These are phyloP conservation scores for Lampropteryx suffumata DNA, from an alignment of 2,888 invertebrate genomes.

Conservation along the genomic window DNA sequence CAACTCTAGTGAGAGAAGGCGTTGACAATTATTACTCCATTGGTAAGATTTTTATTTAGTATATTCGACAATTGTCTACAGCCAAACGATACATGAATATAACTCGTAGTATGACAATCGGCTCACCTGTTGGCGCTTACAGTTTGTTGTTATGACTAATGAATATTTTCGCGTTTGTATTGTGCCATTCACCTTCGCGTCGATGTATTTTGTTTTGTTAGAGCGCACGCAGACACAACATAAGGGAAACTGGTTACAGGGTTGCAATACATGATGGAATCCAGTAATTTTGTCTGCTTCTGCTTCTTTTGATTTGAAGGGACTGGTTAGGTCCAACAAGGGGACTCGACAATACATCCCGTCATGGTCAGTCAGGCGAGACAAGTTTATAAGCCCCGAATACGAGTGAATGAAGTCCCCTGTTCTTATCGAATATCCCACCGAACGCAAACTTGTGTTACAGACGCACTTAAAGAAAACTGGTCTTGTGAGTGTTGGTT, in stretches of 20 bases:
- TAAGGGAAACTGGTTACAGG: neutral
- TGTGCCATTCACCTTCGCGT: constrained; percentile 20
- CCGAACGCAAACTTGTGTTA: constrained; percentile 4
- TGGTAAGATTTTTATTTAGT: neutral
- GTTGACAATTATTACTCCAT: neutral
- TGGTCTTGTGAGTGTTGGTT: too few species aligned
- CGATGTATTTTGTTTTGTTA: constrained; percentile 5
- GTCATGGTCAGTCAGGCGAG: neutral
- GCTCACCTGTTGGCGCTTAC: constrained; percentile 23
- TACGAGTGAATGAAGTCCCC: constrained; percentile 12
- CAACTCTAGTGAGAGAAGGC: neutral
- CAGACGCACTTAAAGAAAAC: constrained; percentile 5
- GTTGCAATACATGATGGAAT: neutral
- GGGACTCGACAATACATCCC: neutral
- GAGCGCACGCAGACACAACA: neutral
- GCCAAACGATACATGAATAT: neutral
- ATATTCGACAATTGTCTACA: constrained; percentile 1
- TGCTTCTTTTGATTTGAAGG: neutral
- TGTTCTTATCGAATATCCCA: constrained; percentile 6
- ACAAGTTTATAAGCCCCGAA: constrained; percentile 11
- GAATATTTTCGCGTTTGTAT: constrained; percentile 5
- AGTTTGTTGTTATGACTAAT: constrained; percentile 21
- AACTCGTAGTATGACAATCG: constrained; percentile 14
- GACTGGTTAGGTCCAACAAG: constrained; percentile 1
- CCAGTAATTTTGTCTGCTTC: neutral